Conservation (phyloP, 2,113 vertebrate genomes). For the Panurus biarmicus region DNA sequence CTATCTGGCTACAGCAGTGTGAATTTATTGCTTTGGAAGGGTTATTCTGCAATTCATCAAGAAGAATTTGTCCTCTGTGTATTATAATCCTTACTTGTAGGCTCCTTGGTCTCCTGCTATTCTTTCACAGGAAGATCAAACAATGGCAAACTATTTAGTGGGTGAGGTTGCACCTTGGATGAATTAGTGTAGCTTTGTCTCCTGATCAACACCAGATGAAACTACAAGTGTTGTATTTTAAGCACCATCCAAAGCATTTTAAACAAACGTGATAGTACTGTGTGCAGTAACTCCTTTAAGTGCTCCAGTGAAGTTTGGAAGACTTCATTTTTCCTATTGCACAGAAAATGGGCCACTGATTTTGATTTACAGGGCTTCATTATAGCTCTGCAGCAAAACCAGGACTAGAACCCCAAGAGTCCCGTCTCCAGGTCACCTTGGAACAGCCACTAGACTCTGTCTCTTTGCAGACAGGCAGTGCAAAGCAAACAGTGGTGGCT, state of each 20-base stretch:
- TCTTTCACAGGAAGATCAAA: background rate
- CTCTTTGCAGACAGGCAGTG: background rate
- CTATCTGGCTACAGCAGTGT: background rate
- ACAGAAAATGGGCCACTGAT: background rate
- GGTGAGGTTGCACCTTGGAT: background rate
- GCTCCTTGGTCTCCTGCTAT: background rate
- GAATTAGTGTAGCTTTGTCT: background rate
- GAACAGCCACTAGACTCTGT: background rate
- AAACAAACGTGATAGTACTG: background rate
- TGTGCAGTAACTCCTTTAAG: background rate
- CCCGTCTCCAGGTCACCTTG: background rate
- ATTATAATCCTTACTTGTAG: background rate
- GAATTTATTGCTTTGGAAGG: background rate
- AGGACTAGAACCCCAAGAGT: constrained; percentile 24
- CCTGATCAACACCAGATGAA: constrained; percentile 20
- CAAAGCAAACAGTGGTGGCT: background rate
- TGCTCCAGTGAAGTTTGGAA: background rate
- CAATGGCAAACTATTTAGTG: background rate
- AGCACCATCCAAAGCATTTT: background rate
- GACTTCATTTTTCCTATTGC: background rate
- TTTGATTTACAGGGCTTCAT: constrained; percentile 26
- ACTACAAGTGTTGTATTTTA: background rate
- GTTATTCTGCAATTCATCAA: constrained; percentile 13
- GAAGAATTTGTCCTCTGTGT: constrained; percentile 19
- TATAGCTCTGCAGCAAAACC: constrained; percentile 26